Percentiles rank a stretch among this genome's conserved stretches.
Evolutionary conservation across 2,797 vertebrate genomes (phyloP).

Genomic region (Pterois miles): DNA sequence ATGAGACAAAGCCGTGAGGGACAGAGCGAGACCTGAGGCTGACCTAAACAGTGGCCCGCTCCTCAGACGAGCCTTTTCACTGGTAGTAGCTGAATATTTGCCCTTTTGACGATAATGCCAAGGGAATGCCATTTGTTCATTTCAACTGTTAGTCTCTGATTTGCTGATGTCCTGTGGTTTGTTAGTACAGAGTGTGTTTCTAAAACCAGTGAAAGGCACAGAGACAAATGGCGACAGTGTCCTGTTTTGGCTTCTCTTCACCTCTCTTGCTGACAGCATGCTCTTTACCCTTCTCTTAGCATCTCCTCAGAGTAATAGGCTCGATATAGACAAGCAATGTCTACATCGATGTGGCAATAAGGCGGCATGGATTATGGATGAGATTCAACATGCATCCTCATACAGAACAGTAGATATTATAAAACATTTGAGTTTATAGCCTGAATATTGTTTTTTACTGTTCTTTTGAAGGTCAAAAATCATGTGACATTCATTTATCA

Average conservation of each 20-base stretch:
- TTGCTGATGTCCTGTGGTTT: slow-evolving; percentile 14
- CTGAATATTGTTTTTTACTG: fast-evolving
- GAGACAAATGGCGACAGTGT: background rate
- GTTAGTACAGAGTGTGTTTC: background rate
- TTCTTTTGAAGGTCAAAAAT: background rate
- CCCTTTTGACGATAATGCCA: slow-evolving; percentile 58
- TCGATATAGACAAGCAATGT: slow-evolving; percentile 29
- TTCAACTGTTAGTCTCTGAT: background rate
- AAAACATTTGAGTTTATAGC: background rate
- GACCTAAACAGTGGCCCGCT: slow-evolving; percentile 27
- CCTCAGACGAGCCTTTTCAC: slow-evolving; percentile 12
- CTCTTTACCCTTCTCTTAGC: slow-evolving; percentile 17
- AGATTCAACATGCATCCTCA: background rate
- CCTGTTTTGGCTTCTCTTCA: slow-evolving; percentile 4
- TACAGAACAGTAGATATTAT: background rate
- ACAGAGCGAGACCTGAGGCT: slow-evolving; percentile 15
- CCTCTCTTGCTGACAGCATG: slow-evolving; percentile 13
- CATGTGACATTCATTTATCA: fast-evolving
- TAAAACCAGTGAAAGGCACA: background rate
- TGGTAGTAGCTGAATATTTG: slow-evolving; percentile 14
- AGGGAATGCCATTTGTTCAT: slow-evolving; percentile 20
- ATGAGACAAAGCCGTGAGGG: slow-evolving; percentile 32
- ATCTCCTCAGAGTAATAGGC: background rate
- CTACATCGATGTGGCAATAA: slow-evolving; percentile 22
- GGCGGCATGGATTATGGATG: slow-evolving; percentile 41